Percentiles rank a stretch among this genome's conserved stretches.
Conservation (phyloP, 30 jellyfish, hydroid and myxozoan genomes). For the Aurelia sp. region DNA sequence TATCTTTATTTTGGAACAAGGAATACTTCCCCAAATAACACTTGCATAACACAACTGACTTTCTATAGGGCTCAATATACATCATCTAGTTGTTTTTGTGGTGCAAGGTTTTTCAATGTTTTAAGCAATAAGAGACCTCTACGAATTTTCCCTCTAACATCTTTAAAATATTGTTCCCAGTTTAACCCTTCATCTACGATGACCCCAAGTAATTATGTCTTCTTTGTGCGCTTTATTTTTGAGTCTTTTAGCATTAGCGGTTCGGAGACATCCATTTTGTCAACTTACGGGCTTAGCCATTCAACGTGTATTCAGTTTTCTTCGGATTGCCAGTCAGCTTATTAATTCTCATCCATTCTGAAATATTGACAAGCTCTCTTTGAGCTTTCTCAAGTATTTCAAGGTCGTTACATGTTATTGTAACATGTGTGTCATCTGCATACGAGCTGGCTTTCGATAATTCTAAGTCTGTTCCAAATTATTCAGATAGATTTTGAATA, state of each 20-base stretch:
- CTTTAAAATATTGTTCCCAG: slow-evolving; percentile 13
- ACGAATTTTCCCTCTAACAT: no score
- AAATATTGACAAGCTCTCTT: slow-evolving; percentile 2
- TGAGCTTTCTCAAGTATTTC: slow-evolving; percentile 27
- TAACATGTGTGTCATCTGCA: slow-evolving; percentile 46
- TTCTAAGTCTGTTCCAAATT: slow-evolving; percentile 11
- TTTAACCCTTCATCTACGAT: slow-evolving; percentile 24
- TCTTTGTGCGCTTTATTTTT: no score
- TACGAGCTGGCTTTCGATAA: slow-evolving; percentile 30
- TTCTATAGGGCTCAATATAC: no score
- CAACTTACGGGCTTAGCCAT: not conserved
- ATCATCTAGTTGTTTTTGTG: no score
- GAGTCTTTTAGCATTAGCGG: not conserved
- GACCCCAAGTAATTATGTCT: not conserved
- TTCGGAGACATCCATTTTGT: slow-evolving; percentile 2
- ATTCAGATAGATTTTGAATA: slow-evolving; percentile 34
- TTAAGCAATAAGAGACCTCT: no score
- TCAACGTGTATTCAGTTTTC: no score
- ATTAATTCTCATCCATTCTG: no score
- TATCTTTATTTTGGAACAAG: no score
- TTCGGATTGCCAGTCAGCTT: no score
- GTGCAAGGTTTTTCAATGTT: no score
- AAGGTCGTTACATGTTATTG: slow-evolving; percentile 14
- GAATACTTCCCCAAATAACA: no score
- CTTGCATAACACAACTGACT: no score